These are phyloP conservation scores for Oryzias melastigma DNA, from an alignment of 2,113 vertebrate species.

Conservation along the genomic window DNA sequence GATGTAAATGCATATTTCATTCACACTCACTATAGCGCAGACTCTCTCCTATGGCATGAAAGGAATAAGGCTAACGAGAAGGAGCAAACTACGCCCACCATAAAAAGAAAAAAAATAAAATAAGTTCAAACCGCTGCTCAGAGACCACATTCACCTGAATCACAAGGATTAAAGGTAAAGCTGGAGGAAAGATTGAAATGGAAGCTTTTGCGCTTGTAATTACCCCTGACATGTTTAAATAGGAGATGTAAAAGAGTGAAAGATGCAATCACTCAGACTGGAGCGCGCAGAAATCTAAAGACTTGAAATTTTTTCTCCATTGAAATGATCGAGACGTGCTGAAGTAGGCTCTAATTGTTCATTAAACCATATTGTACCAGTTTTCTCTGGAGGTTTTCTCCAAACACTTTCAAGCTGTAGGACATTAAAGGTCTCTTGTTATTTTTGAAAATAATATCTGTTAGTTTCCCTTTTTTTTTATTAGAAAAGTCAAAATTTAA, in stretches of 20 bases:
- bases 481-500: too few relatives aligned
- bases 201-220: slow-evolving; percentile 22
- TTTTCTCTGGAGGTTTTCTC: too few relatives aligned
- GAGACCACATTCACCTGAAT: slow-evolving; percentile 3
- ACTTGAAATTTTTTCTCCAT: not conserved
- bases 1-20: slow-evolving; percentile 50
- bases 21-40: slow-evolving; percentile 19
- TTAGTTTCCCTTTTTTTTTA: too few relatives aligned
- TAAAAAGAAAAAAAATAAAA: slow-evolving; percentile 25
- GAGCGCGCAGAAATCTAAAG: slow-evolving; percentile 4
- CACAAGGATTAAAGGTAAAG: too few relatives aligned
- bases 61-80: slow-evolving; percentile 56
- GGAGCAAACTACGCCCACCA: slow-evolving; percentile 9
- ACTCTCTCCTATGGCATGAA: slow-evolving; percentile 50
- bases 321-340: slow-evolving; percentile 3
- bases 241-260: slow-evolving; percentile 8
- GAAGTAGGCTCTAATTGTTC: too few relatives aligned
- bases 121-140: slow-evolving; percentile 23
- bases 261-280: slow-evolving; percentile 8
- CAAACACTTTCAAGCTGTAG: too few relatives aligned
- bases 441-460: too few relatives aligned
- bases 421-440: too few relatives aligned
- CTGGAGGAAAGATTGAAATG: slow-evolving; percentile 1
- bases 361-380: too few relatives aligned
- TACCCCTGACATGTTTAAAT: slow-evolving; percentile 14